A percentile compares a stretch with the other conserved stretches of the same genome.
phyloP scores from a whole-genome alignment of 2,888 invertebrate species.

The Melipona beecheii region DNA sequence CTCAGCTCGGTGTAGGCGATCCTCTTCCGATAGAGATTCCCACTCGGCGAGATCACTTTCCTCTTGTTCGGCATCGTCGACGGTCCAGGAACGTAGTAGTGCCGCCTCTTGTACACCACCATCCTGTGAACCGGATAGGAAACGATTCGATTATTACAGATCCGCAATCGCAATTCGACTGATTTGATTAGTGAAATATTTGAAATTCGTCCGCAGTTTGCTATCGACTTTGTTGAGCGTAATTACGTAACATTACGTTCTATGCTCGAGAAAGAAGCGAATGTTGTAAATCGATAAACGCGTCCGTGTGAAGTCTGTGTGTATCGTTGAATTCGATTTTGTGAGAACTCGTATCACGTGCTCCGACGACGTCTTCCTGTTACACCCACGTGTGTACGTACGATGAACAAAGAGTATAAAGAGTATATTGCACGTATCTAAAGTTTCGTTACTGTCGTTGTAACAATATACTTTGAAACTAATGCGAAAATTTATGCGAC shows the following conservation, averaged over 20 bases:
- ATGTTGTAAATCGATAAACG: not conserved
- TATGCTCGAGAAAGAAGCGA: not conserved
- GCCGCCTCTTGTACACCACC: slow-evolving; percentile 81
- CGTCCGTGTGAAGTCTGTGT: not conserved
- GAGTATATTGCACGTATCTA: too few species aligned
- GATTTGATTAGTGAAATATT: too few species aligned
- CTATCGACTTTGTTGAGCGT: not conserved
- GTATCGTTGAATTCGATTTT: not conserved
- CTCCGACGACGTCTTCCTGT: slow-evolving; percentile 31
- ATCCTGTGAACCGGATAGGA: slow-evolving; percentile 71
- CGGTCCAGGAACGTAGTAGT: slow-evolving; percentile 78
- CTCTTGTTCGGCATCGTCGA: slow-evolving; percentile 75
- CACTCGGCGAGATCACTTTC: slow-evolving; percentile 54
- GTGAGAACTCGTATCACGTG: slow-evolving; percentile 14
- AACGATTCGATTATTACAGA: not conserved
- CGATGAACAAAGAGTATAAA: not conserved
- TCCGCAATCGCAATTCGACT: not conserved
- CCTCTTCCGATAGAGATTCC: slow-evolving; percentile 78
- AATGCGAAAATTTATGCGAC: not conserved
- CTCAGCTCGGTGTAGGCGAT: slow-evolving; percentile 82
- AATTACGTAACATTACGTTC: not conserved
- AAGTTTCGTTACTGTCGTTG: too few species aligned
- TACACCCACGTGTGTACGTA: slow-evolving; percentile 5
- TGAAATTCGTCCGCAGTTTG: not conserved
- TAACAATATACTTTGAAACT: not conserved